Conservation (phyloP, 2,888 invertebrate genomes). For the Harpalus rubripes region DNA sequence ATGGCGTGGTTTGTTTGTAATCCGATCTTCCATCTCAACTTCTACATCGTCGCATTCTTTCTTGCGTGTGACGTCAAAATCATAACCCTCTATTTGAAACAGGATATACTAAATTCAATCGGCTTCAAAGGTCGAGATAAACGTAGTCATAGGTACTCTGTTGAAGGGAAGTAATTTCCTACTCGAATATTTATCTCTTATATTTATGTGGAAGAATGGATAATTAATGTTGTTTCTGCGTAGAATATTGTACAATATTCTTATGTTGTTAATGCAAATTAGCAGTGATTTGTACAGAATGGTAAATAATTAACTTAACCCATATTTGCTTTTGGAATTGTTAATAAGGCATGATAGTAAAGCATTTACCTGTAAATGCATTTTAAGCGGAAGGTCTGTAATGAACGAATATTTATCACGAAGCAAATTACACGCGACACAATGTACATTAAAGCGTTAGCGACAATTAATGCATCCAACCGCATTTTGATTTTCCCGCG, state of each 20-base stretch:
- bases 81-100: too few relatives aligned
- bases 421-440: conserved; percentile 29
- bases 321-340: neutral
- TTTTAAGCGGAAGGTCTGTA: neutral
- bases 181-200: too few relatives aligned
- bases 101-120: too few relatives aligned
- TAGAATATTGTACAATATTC: neutral
- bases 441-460: conserved; percentile 45
- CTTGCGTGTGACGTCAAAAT: too few relatives aligned
- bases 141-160: too few relatives aligned
- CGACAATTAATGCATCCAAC: conserved; percentile 29
- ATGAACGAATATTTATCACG: conserved; percentile 26
- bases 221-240: too few relatives aligned
- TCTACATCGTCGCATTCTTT: too few relatives aligned
- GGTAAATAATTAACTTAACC: neutral
- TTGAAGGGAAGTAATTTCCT: too few relatives aligned
- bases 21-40: too few relatives aligned
- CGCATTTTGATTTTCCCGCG: conserved; percentile 58
- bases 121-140: too few relatives aligned
- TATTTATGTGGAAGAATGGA: too few relatives aligned
- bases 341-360: neutral
- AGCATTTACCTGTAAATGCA: conserved; percentile 10
- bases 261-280: neutral
- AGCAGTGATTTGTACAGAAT: neutral
- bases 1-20: too few relatives aligned